Evolutionary conservation across 1,140 invertebrate genomes (phyloP), one percentile per base, ranked within the genome.

Genomic region (Oryctes rhinoceros): DNA sequence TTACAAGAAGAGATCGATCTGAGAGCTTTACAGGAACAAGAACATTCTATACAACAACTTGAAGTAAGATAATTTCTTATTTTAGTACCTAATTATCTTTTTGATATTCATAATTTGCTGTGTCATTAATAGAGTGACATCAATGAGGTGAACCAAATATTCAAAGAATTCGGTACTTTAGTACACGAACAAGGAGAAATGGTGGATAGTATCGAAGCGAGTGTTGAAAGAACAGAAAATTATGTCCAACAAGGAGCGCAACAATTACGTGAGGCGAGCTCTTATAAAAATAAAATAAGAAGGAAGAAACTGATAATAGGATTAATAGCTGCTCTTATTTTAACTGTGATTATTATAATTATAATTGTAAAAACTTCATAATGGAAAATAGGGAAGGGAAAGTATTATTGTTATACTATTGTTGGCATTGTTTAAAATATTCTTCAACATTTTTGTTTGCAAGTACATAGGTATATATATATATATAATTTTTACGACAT

Each of bases 131-230:
- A 98, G 95, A 93, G 90, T 84, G 96, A 99, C 88, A 99, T 99
- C 83, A 92, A 93, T 83, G 96, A 97, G 86, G 97, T 99, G 15
- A 99, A 99, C 89, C 94, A 98, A 89, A 99, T 99, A 84, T 99
- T 99, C 88, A 99, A 98, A 90, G 98, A 99, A 86, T 90, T 99
- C 74, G 98, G 97, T 4, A 93, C 96, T 74, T 90, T 99, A 88
- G 97, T 99, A 18, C 97, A 99, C 87, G 96, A 99, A 81, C 98
- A 99, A 89, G 97, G 97, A n/a, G 94, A 98, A 84, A 92, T 96
- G 4, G 93, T 99, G 78, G 97, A 99, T 87, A 98, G 96, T 47
- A 99, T 99, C 86, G 98, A 99, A 90, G 96, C 97, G 1, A 96
- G 94, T 86, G 96, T 99, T 59, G 98, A 99, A 88, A 92, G 92